Conservation (phyloP, 2,797 vertebrate genomes). For the Bufotes viridis region DNA sequence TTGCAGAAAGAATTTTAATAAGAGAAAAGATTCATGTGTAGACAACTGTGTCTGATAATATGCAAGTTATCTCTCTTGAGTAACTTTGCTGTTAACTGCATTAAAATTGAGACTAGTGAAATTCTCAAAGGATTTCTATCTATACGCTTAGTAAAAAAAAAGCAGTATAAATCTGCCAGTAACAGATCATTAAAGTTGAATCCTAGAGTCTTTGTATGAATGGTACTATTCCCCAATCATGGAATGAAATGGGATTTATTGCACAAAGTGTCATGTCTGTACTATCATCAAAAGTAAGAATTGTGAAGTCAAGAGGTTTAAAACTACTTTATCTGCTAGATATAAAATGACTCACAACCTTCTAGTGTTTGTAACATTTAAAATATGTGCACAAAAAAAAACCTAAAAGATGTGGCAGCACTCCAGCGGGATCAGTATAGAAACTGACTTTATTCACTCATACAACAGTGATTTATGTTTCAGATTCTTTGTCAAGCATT, state of each 20-base stretch:
- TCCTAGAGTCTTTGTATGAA: conserved; percentile 1
- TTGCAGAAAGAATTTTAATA: conserved; percentile 7
- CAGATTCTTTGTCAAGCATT: no score
- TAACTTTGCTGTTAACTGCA: conserved; percentile 21
- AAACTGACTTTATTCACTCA: no score
- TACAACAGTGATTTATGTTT: no score
- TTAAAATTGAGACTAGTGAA: not conserved
- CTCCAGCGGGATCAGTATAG: no score
- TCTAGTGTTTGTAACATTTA: not conserved
- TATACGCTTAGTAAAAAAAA: not conserved
- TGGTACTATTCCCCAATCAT: not conserved
- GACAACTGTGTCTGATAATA: conserved; percentile 6
- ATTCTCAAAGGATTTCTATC: conserved; percentile 14
- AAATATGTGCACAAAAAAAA: no score
- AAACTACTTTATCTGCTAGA: not conserved
- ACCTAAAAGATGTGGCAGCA: no score
- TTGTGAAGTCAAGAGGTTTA: not conserved
- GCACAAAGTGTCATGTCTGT: not conserved
- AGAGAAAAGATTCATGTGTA: not conserved
- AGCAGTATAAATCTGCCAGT: not conserved
- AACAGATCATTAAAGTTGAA: conserved; percentile 22
- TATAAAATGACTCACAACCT: not conserved
- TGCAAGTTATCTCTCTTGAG: not conserved
- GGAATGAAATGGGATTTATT: conserved; percentile 1
- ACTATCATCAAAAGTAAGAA: not conserved